phyloP scores from a whole-genome alignment of 2,888 invertebrate genomes.

The Sabatieria punctata region DNA sequence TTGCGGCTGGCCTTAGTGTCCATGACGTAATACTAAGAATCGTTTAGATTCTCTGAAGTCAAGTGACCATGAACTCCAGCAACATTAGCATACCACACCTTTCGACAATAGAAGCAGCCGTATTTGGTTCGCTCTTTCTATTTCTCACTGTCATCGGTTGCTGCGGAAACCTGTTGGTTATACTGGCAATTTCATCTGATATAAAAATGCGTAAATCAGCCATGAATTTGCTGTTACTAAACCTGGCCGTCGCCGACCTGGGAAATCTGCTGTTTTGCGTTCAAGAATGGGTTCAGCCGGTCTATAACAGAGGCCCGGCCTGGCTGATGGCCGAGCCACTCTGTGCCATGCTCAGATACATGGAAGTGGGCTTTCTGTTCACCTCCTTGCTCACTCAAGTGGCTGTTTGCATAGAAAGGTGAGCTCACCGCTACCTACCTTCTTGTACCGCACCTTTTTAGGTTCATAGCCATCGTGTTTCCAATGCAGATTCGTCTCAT shows the following conservation, averaged over 20 bases:
- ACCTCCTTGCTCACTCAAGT: constrained; percentile 37
- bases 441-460: constrained; percentile 10
- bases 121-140: constrained; percentile 27
- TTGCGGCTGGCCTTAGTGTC: too few relatives aligned
- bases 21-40: too few relatives aligned
- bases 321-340: constrained; percentile 24
- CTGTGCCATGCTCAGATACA: constrained; percentile 34
- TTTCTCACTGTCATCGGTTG: constrained; percentile 30
- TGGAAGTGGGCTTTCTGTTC: constrained; percentile 35
- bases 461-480: constrained; percentile 26
- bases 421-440: constrained; percentile 3
- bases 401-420: constrained; percentile 37
- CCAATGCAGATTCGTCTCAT: constrained; percentile 23
- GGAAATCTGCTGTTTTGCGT: constrained; percentile 31
- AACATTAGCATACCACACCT: background rate
- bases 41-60: too few relatives aligned
- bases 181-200: constrained; percentile 29
- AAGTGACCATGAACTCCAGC: background rate
- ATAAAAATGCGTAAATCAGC: constrained; percentile 30
- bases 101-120: background rate
- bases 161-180: constrained; percentile 31
- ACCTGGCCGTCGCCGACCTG: constrained; percentile 32
- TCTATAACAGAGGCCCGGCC: constrained; percentile 30
- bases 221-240: constrained; percentile 33
- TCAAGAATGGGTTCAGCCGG: constrained; percentile 32